phyloP scores from a whole-genome alignment of 1,140 invertebrate genomes.

The Drosophila trapezifrons region DNA sequence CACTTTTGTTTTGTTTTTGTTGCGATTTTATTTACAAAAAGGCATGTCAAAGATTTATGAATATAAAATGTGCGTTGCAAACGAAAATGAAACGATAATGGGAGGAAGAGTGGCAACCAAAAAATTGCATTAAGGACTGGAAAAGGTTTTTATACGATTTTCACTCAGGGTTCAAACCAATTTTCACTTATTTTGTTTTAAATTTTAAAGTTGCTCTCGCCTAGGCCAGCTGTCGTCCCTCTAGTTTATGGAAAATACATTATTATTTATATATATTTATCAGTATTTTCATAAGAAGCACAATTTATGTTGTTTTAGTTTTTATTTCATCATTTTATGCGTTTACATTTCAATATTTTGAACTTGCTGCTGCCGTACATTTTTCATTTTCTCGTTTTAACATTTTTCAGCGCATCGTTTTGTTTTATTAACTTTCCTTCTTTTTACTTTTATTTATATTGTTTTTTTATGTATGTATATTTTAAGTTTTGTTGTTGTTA shows the following conservation, averaged over 20 bases:
- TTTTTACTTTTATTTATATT: slow-evolving; percentile 35
- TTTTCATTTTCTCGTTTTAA: slow-evolving; percentile 44
- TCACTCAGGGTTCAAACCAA: slow-evolving; percentile 48
- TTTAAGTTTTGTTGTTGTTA: slow-evolving; percentile 44
- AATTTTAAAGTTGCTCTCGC: slow-evolving; percentile 34
- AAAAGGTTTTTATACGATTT: slow-evolving; percentile 35
- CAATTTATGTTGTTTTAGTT: slow-evolving; percentile 57
- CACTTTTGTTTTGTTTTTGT: slow-evolving; percentile 32
- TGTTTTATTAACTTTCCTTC: slow-evolving; percentile 12
- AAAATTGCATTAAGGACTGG: slow-evolving; percentile 37
- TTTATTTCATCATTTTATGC: slow-evolving; percentile 70
- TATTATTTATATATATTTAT: slow-evolving; percentile 48
- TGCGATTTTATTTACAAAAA: slow-evolving; percentile 79
- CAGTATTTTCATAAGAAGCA: slow-evolving; percentile 78
- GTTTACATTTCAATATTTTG: slow-evolving; percentile 76
- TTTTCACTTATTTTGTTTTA: slow-evolving; percentile 36
- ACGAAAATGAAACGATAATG: slow-evolving; percentile 29
- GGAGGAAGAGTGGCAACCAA: slow-evolving; percentile 44
- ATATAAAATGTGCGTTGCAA: slow-evolving; percentile 52
- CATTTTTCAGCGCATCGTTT: slow-evolving; percentile 44
- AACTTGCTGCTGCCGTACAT: slow-evolving; percentile 63
- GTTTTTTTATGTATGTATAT: slow-evolving; percentile 32
- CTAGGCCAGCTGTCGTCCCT: slow-evolving; percentile 9
- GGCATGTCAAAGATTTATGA: slow-evolving; percentile 49
- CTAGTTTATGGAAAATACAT: slow-evolving; percentile 72